Base-by-base conservation (phyloP, 2,797 vertebrate genomes). In the Etheostoma nigrum region DNA sequence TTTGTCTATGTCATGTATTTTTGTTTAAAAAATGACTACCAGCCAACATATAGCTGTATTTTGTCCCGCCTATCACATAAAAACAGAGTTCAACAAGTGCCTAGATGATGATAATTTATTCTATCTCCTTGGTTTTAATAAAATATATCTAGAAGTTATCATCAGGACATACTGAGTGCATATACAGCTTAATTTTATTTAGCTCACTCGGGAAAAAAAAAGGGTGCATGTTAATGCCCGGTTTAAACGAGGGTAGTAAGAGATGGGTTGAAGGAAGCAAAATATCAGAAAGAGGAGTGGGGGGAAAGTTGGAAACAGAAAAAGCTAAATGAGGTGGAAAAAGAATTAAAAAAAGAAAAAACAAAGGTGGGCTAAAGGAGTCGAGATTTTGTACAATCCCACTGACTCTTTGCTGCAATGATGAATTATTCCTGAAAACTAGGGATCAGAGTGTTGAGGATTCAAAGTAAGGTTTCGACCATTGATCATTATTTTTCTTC, bases 401-500 rank as follows among this genome's bases (percentile, higher is more conserved):
- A 76, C 68, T 0, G 53, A 66, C 67, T 76, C 48, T 23, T 57
- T 3, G 3, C 68, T 59, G 81, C 77, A 61, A 40, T 14, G 70
- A 74, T 54, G 83, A 71, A 88, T 86, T 86, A 88, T 82, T 86
- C 84, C 72, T 14, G 16, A 79, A 49, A 55, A 79, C 60, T 44
- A 47, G 52, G 51, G 77, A 84, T 84, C 79, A 73, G 55, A 76
- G 70, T 15, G 8, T 16, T 2, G 58, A 70, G 47, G 23, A 76
- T 68, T 85, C 67, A 78, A 67, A 71, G 52, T 9, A 47, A 82
- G 68, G 67, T 58, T 74, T 65, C 55, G 54, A 33, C 40, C 45
- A 47, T 4, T 63, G 42, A 33, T 45, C 11, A 15, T 33, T 72
- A 54, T 27, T 68, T 11, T 6, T 18, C n/a, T 72, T 55, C 62